phyloP scores from a whole-genome alignment of 2,888 invertebrate genomes.

The Therioaphis trifolii region DNA sequence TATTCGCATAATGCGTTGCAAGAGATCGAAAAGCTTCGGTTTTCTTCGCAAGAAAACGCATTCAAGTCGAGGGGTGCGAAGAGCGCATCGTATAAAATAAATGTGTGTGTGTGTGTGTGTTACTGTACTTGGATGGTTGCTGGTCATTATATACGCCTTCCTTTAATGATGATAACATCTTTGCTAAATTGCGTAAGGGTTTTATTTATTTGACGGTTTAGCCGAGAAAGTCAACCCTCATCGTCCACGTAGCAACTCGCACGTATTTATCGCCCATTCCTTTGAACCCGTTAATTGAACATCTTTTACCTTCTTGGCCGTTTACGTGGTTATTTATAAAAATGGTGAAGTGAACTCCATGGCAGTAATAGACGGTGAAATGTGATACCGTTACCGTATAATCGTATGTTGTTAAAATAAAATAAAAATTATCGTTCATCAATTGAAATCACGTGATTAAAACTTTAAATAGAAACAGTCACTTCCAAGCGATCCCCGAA shows the following conservation, averaged over 20 bases:
- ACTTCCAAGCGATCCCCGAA: no score
- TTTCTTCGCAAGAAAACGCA: slow-evolving; percentile 19
- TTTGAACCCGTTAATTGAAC: no score
- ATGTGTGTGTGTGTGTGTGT: neutral
- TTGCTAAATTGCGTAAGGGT: slow-evolving; percentile 31
- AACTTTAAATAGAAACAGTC: no score
- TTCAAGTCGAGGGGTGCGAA: neutral
- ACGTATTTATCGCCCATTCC: no score
- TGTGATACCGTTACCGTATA: no score
- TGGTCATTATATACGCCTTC: slow-evolving; percentile 41
- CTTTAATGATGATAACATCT: slow-evolving; percentile 52
- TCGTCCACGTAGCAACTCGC: neutral
- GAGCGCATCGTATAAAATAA: neutral
- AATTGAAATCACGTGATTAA: no score
- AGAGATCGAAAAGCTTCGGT: slow-evolving; percentile 37
- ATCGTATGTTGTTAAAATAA: no score
- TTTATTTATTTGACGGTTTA: slow-evolving; percentile 9
- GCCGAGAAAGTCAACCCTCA: slow-evolving; percentile 29
- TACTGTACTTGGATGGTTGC: neutral
- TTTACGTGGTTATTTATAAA: no score
- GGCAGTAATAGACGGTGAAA: no score
- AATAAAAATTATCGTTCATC: no score
- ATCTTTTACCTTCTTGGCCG: no score
- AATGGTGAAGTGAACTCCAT: no score
- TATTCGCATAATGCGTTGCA: slow-evolving; percentile 17